Evolutionary conservation across 2,797 vertebrate genomes (phyloP).

Genomic region (Anisognathus igniventris): DNA sequence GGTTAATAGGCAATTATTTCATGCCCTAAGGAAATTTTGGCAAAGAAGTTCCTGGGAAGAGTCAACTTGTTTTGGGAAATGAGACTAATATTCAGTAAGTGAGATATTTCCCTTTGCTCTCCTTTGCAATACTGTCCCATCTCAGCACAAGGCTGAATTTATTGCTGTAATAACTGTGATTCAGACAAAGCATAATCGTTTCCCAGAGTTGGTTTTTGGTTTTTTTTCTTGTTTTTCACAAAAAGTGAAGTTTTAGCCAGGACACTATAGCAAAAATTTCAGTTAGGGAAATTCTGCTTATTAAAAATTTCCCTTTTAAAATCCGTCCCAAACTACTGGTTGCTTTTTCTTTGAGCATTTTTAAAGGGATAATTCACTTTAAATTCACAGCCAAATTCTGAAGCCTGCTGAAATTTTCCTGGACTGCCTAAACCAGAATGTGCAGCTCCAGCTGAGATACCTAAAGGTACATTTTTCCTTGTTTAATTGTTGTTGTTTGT

Average conservation of each 20-base stretch:
- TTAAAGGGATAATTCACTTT: not conserved
- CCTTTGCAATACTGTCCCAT: not conserved
- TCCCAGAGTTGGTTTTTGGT: not conserved
- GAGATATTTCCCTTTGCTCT: slow-evolving; percentile 3
- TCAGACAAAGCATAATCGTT: not conserved
- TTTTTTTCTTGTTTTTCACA: not conserved
- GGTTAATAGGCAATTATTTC: slow-evolving; percentile 52
- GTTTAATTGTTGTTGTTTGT: not conserved
- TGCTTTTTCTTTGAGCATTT: not conserved
- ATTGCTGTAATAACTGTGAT: not conserved
- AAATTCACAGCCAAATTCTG: not conserved
- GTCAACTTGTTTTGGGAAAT: slow-evolving; percentile 17
- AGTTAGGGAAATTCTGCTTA: not conserved
- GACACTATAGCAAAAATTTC: not conserved
- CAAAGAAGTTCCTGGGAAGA: slow-evolving; percentile 9
- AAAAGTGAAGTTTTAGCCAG: not conserved
- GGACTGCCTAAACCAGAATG: not conserved
- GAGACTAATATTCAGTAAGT: slow-evolving; percentile 7
- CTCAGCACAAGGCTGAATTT: not conserved
- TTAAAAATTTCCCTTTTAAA: not conserved
- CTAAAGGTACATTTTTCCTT: not conserved
- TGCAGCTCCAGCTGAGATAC: not conserved
- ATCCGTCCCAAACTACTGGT: not conserved
- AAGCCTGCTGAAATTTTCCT: not conserved
- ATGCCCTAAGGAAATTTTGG: slow-evolving; percentile 16